Percentiles rank a stretch among this genome's conserved stretches.
Conservation (phyloP, 1,140 invertebrate genomes). For the Neelides sp. region DNA sequence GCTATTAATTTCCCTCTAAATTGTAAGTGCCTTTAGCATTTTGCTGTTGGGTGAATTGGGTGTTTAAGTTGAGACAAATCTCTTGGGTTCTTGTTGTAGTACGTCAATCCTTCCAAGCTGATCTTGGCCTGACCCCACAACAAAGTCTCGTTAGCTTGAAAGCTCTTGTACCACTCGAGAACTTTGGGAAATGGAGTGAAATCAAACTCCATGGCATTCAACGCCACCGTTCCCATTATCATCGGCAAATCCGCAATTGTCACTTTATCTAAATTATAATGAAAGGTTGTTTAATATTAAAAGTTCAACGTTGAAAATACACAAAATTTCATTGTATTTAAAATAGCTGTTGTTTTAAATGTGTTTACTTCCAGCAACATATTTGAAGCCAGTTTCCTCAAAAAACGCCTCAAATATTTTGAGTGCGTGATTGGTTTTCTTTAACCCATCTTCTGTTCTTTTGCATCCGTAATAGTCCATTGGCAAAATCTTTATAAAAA, state of each 20-base stretch:
- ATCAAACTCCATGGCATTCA: constrained; percentile 22
- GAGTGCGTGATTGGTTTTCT: constrained; percentile 52
- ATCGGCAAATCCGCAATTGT: constrained; percentile 26
- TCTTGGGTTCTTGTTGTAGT: constrained; percentile 24
- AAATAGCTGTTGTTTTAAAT: no score
- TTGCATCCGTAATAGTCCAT: constrained; percentile 61
- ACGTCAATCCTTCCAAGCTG: constrained; percentile 20
- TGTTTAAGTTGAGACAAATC: constrained; percentile 24
- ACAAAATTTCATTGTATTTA: no score
- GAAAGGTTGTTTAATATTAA: no score
- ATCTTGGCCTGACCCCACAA: constrained; percentile 20
- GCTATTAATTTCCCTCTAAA: no score
- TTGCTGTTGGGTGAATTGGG: constrained; percentile 22
- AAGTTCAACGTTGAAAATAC: no score
- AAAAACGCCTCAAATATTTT: constrained; percentile 56
- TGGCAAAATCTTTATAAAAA: constrained; percentile 46
- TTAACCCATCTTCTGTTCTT: constrained; percentile 48
- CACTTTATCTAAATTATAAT: constrained; percentile 12
- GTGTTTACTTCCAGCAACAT: constrained; percentile 44
- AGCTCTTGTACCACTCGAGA: constrained; percentile 12
- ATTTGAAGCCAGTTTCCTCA: constrained; percentile 43
- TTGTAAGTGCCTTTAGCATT: no score
- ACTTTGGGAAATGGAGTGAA: constrained; percentile 17
- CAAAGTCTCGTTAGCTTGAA: constrained; percentile 11
- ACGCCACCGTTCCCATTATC: constrained; percentile 18